phyloP scores from a whole-genome alignment of 53 echinoderm and acorn worm species.

The Astropecten irregularis region DNA sequence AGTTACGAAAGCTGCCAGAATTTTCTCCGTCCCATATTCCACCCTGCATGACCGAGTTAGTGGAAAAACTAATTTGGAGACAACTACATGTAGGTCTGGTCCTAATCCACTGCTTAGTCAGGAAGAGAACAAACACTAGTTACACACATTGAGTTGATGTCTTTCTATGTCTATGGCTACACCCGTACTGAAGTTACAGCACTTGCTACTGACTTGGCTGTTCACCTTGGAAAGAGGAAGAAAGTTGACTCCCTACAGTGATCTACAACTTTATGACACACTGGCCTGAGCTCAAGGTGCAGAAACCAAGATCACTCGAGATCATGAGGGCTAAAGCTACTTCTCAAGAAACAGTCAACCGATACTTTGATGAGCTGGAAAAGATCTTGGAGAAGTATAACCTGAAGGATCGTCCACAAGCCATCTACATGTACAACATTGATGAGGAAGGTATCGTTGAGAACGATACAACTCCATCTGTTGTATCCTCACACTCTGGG shows the following conservation, averaged over 20 bases:
- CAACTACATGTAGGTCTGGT: neutral
- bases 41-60: constrained; percentile 13
- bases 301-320: constrained; percentile 9
- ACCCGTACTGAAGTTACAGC: constrained; percentile 13
- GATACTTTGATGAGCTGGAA: constrained; percentile 45
- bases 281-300: constrained; percentile 50
- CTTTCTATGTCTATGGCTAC: constrained; percentile 12
- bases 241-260: constrained; percentile 16
- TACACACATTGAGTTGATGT: constrained; percentile 9
- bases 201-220: constrained; percentile 27
- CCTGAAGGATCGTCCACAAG: neutral
- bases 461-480: constrained; percentile 32
- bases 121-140: constrained; percentile 4
- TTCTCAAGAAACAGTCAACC: constrained; percentile 8
- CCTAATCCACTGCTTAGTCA: neutral
- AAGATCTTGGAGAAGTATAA: neutral
- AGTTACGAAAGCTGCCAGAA: neutral
- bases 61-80: neutral
- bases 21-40: constrained; percentile 21
- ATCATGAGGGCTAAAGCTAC: constrained; percentile 33
- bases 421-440: constrained; percentile 33
- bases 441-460: constrained; percentile 24
- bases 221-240: constrained; percentile 20
- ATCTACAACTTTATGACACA: constrained; percentile 6
- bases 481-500: neutral